Evolutionary conservation across 2,797 vertebrate genomes (phyloP).

Genomic region (Mallotus villosus): DNA sequence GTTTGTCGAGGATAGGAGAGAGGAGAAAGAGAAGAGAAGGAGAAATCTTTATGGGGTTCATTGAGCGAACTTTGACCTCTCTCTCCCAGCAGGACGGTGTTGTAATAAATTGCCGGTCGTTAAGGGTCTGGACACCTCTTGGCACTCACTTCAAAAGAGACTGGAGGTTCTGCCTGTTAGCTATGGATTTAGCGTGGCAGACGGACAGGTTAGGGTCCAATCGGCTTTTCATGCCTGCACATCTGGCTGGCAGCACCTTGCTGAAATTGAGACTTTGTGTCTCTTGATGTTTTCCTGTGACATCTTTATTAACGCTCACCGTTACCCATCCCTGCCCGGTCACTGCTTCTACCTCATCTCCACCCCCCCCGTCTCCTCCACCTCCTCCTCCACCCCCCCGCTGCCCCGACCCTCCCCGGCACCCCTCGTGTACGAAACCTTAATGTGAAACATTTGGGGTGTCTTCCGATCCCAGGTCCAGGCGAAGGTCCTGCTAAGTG

Average conservation of each 20-base stretch:
- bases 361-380: slow-evolving; percentile 18
- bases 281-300: slow-evolving; percentile 75
- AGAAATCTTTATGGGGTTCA: slow-evolving; percentile 62
- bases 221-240: slow-evolving; percentile 64
- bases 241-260: slow-evolving; percentile 80
- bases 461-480: slow-evolving; percentile 51
- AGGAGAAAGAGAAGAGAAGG: slow-evolving; percentile 29
- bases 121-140: slow-evolving; percentile 75
- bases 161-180: slow-evolving; percentile 72
- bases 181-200: slow-evolving; percentile 64
- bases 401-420: slow-evolving; percentile 20
- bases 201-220: slow-evolving; percentile 59
- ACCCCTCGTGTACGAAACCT: slow-evolving; percentile 37
- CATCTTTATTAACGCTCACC: slow-evolving; percentile 79
- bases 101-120: slow-evolving; percentile 77
- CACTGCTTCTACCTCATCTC: slow-evolving; percentile 30
- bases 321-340: slow-evolving; percentile 55
- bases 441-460: slow-evolving; percentile 73
- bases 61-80: slow-evolving; percentile 66
- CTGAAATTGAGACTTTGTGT: slow-evolving; percentile 80
- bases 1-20: slow-evolving; percentile 25
- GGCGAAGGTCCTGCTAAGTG: slow-evolving; percentile 57
- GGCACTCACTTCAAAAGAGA: slow-evolving; percentile 76
- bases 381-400: slow-evolving; percentile 31
- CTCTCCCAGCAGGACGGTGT: slow-evolving; percentile 62